Conservation (phyloP, 2,888 invertebrate genomes). For the Brenthis ino region DNA sequence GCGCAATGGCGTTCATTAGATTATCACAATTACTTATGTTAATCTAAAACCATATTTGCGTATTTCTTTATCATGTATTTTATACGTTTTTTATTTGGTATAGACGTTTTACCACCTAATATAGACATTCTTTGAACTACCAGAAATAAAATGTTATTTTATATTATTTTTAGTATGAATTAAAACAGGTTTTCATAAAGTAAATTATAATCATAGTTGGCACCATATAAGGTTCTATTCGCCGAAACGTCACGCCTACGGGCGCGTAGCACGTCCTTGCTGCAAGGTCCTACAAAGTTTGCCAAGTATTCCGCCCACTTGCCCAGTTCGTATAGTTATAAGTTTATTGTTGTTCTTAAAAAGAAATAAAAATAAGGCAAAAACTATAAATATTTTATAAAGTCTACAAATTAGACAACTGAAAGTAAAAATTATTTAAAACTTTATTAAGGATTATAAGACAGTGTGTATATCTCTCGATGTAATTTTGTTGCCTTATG, state of each 20-base stretch:
- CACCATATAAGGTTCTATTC: constrained; percentile 68
- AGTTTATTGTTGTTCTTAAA: not conserved
- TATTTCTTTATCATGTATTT: too few species aligned
- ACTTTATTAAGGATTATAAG: too few species aligned
- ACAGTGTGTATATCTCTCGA: not conserved
- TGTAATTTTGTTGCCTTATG: not conserved
- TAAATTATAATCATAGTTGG: constrained; percentile 26
- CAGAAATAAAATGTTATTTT: not conserved
- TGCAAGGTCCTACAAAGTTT: constrained; percentile 70
- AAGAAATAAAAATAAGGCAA: not conserved
- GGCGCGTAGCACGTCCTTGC: constrained; percentile 65
- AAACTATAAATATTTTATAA: too few species aligned
- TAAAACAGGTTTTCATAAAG: constrained; percentile 20
- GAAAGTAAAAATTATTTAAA: too few species aligned
- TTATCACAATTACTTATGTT: constrained; percentile 44
- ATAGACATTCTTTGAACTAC: not conserved
- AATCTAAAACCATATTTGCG: not conserved
- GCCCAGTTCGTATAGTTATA: constrained; percentile 2
- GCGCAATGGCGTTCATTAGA: constrained; percentile 21
- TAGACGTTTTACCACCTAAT: not conserved
- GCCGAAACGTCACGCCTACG: constrained; percentile 63
- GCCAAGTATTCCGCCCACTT: constrained; percentile 65
- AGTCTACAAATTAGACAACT: too few species aligned
- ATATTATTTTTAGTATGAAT: constrained; percentile 1
- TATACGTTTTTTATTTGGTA: too few species aligned